Base-by-base conservation (phyloP, 1,140 invertebrate genomes). In the Popillia japonica region DNA sequence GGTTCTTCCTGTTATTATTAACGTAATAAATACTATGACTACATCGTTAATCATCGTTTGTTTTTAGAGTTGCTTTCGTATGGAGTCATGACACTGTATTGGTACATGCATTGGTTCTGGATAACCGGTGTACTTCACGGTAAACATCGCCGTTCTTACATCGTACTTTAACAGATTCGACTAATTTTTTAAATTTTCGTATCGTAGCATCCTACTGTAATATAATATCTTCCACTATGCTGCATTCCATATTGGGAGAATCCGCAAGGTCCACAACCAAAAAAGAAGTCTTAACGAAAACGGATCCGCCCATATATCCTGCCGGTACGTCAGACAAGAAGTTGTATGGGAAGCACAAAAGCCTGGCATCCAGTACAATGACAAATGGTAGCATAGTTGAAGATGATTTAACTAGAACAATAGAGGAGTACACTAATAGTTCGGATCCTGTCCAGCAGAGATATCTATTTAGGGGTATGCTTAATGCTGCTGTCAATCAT, bases 41-140 rank as follows among this genome's bases (percentile, higher is more conserved):
- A 20, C 61, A 11, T 14, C 9, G 22, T 27, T 64, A 64, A 64
- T 27, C 17, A 64, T 27, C 22, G 61, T 64, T 64, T 64, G 61
- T 64, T 64, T 64, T 64, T 64, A 64, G 61, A 64, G 20, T 11
- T 64, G 0, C 17, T 20, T 64, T 64, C 61, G 0, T 64, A 64
- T 64, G 61, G 61, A 64, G 61, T 64, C 61, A 92, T 92, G 91
- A 92, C 91, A 87, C 88, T 91, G 80, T 90, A 92, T 86, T 92
- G 90, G 90, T 92, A 91, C 90, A 92, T 90, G 87, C 91, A 92
- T 85, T 92, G 91, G 91, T 92, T 92, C 86, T 92, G 91, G 91
- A 90, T 92, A 88, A 92, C 91, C 82, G 84, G 85, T 79, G 85
- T 86, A 80, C 83, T 88, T 80, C 84, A 84, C 79, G 85, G 89